Evolutionary conservation across 2,888 invertebrate genomes (phyloP).

Genomic region (Xestobium rufovillosum): DNA sequence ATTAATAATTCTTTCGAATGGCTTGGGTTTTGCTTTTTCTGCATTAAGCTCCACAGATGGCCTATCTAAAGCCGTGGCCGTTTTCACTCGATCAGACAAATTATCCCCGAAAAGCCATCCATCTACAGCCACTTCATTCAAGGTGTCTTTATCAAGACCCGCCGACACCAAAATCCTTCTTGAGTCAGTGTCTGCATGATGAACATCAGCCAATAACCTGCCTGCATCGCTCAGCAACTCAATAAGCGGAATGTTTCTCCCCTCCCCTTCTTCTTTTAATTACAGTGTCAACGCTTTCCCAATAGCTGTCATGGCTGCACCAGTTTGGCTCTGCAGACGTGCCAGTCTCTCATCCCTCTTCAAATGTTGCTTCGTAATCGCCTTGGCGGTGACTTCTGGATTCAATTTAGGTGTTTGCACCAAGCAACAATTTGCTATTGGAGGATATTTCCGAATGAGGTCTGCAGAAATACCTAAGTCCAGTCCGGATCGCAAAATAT

Average conservation of each 20-base stretch:
- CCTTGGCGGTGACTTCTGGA: background rate
- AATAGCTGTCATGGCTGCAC: constrained; percentile 6
- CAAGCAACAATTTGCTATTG: background rate
- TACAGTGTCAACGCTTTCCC: constrained; percentile 5
- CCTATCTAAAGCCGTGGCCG: constrained; percentile 4
- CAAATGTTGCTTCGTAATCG: background rate
- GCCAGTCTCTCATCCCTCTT: constrained; percentile 4
- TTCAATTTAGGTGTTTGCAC: constrained; percentile 5
- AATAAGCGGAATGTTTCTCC: background rate
- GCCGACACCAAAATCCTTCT: constrained; percentile 5
- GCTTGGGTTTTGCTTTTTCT: background rate
- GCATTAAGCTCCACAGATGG: constrained; percentile 6
- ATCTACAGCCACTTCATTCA: constrained; percentile 7
- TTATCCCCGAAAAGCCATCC: constrained; percentile 9
- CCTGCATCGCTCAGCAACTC: constrained; percentile 8
- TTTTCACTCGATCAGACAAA: constrained; percentile 4
- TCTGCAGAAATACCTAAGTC: background rate
- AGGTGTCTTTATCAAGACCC: constrained; percentile 7
- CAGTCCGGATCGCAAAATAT: background rate
- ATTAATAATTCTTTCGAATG: background rate
- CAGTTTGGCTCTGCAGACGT: constrained; percentile 6
- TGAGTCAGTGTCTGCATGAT: constrained; percentile 7
- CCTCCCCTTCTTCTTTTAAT: constrained; percentile 10
- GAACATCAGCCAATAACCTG: constrained; percentile 5
- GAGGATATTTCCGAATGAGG: constrained; percentile 3